These are phyloP conservation scores for Setophaga kirtlandii DNA, from an alignment of 2,113 vertebrate genomes.

Conservation along the genomic window DNA sequence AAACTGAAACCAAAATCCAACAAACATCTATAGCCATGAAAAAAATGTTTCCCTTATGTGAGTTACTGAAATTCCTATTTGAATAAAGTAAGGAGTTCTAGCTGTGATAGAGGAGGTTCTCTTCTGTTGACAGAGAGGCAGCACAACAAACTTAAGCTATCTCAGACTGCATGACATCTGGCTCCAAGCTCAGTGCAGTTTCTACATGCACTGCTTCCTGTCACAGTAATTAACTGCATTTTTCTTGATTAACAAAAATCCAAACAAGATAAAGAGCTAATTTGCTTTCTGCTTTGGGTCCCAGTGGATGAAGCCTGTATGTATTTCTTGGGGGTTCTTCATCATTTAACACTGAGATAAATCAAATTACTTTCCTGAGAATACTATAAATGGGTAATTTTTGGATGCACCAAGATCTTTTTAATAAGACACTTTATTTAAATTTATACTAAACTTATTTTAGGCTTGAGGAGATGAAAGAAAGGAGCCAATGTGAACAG, in stretches of 20 bases:
- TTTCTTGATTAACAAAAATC: conserved; percentile 69
- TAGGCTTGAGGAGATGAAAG: neutral
- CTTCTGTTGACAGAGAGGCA: conserved; percentile 8
- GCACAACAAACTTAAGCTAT: conserved; percentile 19
- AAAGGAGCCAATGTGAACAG: neutral
- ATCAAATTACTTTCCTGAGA: neutral
- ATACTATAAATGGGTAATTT: neutral
- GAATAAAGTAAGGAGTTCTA: neutral
- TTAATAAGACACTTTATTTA: neutral
- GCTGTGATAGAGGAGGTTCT: conserved; percentile 3
- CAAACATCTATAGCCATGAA: neutral
- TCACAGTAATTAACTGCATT: conserved; percentile 68
- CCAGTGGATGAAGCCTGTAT: conserved; percentile 11
- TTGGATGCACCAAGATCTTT: neutral
- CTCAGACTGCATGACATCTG: conserved; percentile 53
- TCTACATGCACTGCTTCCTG: conserved; percentile 59
- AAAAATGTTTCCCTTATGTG: neutral
- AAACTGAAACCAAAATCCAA: neutral
- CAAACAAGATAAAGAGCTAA: conserved; percentile 67
- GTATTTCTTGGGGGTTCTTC: conserved; percentile 8
- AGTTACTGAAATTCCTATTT: neutral
- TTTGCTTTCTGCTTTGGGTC: conserved; percentile 62
- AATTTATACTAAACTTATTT: neutral
- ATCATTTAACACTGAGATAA: neutral
- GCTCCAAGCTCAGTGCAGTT: conserved; percentile 45